Base-by-base conservation (phyloP, 2,888 invertebrate genomes). In the Clivina fossor region DNA sequence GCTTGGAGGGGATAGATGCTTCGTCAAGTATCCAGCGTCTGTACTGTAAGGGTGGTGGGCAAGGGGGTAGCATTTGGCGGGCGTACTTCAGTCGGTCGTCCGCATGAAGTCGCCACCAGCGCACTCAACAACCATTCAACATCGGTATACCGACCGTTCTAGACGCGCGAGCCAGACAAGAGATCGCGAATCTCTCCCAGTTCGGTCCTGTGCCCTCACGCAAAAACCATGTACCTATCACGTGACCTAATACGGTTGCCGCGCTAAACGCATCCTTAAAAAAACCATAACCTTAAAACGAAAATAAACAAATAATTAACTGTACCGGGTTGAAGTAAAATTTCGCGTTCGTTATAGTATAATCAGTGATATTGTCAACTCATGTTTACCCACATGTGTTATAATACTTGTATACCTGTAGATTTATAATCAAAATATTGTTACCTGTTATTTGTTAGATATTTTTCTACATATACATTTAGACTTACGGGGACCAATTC, bases 91-190 rank as follows among this genome's bases (percentile, higher is more conserved):
- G 24, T n/a, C n/a, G 11, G 24, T 9, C 15, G 13, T 7, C 20
- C 35, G 35, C 37, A 7, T 37, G 35, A 26, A 22, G 48, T 22
- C 48, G 48, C 48, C 37, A 48, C 37, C 26, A 15, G 37, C 48
- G 48, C 26, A 16, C 48, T n/a, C 37, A 40, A 30, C 50, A 19
- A 18, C 33, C 51, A 51, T 51, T 51, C 40, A 24, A 24, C 48
- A 22, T 37, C 24, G 37, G 37, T 22, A 35, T 11, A 11, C 24
- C 37, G 37, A 22, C 11, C 26, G 48, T 26, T 41, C 18, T 43
- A 33, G 51, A 32, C 32, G 51, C 35, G 20, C 32, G 32, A n/a
- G 30, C n/a, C 32, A 24, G 16, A 16, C 26, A n/a, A n/a, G n/a
- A n/a, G n/a, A n/a, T n/a, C n/a, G n/a, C n/a, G n/a, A n/a, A 19